Evolutionary conservation across 2,888 invertebrate species (phyloP).

Genomic region (Drosophila tanythrix): DNA sequence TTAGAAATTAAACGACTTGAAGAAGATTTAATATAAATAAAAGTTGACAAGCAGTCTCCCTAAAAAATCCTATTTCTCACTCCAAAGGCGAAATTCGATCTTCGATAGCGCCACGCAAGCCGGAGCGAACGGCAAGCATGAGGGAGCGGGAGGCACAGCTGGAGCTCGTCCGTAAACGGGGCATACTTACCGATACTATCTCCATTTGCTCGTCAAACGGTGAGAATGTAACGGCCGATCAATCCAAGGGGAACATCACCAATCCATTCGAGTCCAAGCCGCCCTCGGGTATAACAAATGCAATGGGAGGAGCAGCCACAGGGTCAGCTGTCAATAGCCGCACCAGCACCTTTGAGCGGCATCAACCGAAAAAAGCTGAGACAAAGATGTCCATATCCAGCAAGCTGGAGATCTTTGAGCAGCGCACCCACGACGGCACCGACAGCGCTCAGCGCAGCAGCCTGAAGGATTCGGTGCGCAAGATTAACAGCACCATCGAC

Average conservation of each 20-base stretch:
- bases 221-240: constrained; percentile 81
- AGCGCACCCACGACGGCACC: constrained; percentile 48
- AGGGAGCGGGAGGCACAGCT: constrained; percentile 90
- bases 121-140: constrained; percentile 94
- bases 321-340: constrained; percentile 66
- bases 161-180: constrained; percentile 86
- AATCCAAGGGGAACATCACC: constrained; percentile 61
- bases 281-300: constrained; percentile 15
- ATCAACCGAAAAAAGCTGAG: constrained; percentile 76
- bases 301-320: constrained; percentile 4
- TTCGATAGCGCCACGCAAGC: constrained; percentile 92
- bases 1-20: too few relatives aligned
- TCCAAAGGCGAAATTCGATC: constrained; percentile 91
- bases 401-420: constrained; percentile 83
- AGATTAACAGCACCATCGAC: constrained; percentile 85
- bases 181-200: constrained; percentile 83
- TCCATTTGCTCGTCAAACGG: constrained; percentile 86
- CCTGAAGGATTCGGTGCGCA: constrained; percentile 84
- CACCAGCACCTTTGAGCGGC: constrained; percentile 83
- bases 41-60: background rate
- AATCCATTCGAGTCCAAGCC: constrained; percentile 44
- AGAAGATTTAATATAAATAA: background rate
- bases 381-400: constrained; percentile 79
- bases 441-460: constrained; percentile 78
- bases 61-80: background rate